Base-by-base conservation (phyloP, 2,888 invertebrate species). In the Cyrtodaria siliqua region DNA sequence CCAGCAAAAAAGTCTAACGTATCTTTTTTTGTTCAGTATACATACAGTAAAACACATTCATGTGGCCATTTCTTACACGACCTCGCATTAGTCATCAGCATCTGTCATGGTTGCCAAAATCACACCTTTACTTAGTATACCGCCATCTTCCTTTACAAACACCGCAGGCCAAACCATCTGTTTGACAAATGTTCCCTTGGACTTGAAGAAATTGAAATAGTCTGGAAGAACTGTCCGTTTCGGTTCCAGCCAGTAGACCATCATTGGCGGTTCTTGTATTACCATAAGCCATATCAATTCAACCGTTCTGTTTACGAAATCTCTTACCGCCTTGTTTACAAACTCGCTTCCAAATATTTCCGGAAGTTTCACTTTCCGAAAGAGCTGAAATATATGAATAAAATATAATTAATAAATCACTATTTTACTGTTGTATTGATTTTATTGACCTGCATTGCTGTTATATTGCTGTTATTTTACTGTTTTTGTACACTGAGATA, bases 91-190 rank as follows among this genome's bases (percentile, higher is more conserved):
- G 12, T 33, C 33, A 18, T 44, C 44, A 44, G 4, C 44, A 4
- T 3, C 6, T 44, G 44, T 44, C 44, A 16, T 44, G 6, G 55
- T 56, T 18, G 73, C 73, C 40, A 73, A 14, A 18, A 78, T 63
- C 8, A 78, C 73, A 24, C 78, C 78, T 50, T 73, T 78, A 26
- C 62, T 70, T 29, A 78, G 55, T 38, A 78, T 56, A 9, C 60
- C 69, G 6, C 78, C 78, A 24, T 70, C 66, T 24, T 73, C 78
- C 9, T 66, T 40, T 6, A 52, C 52, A n/a, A 78, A 70, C 16
- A 78, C 68, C n/a, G 78, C 78, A 18, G 78, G 78, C 78, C 78
- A 78, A 3, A 78, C 66, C 16, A 73, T 78, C 27, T 76, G 70
- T 50, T 64, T 60, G 6, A 76, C 76, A n/a, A 53, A 42, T 12